Evolutionary conservation across 2,888 invertebrate species (phyloP), one percentile per base, ranked within the genome.

Genomic region (Hemistola chrysoprasaria): DNA sequence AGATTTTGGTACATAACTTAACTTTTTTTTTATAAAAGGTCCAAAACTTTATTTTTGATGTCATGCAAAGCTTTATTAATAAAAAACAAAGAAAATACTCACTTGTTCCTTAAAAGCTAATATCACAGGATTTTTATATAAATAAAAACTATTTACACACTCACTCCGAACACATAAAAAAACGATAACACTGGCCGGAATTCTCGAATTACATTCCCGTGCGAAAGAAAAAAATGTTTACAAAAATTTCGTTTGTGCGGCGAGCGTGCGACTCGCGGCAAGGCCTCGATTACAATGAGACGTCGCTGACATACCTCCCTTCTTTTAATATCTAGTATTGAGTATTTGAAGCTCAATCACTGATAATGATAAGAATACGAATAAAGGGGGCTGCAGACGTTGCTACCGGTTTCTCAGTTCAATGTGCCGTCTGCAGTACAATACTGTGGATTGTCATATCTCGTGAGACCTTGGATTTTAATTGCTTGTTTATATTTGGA

Each of bases 101-200:
- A 87, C 87, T 83, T 85, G 74, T 67, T 40, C 44, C 59, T 76
- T 79, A 79, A 80, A 56, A 58, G 65, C 77, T 85, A 86, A 78
- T 87, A 87, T 87, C 87, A 87, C 87, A 87, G 87, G 82, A 84
- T 86, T 84, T 79, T 51, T 3, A n/a, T 40, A 54, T 55, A 50
- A 30, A 36, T 40, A 50, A 64, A 63, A 61, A 58, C 59, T 52
- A 66, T 53, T 44, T 59, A 58, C 65, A 58, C 65, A 71, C 68
- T 47, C 69, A 69, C 66, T 49, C 52, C 24, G 20, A 57, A 50
- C 64, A 72, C 68, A 62, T 55, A 56, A 39, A 34, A 50, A 40
- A 54, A 69, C 67, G 69, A 63, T 52, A 44, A 47, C 79, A 81
- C 77, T 65, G 59, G 47, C 54, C 28, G 57, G 53, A 53, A 50